Evolutionary conservation across 2,888 invertebrate genomes (phyloP).

Genomic region (Galerucella pusilla): DNA sequence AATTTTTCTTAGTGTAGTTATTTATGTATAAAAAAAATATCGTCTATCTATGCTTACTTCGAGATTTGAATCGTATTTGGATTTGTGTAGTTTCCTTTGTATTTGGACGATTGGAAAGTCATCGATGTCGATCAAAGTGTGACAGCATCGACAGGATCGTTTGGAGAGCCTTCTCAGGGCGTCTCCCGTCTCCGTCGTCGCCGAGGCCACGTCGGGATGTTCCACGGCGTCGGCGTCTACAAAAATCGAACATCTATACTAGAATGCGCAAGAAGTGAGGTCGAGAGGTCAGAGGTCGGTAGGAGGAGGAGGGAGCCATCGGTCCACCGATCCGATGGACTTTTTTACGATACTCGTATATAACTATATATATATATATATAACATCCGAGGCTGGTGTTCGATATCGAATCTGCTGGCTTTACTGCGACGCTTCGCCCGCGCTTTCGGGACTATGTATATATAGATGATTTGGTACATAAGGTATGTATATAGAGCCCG

Average conservation of each 20-base stretch:
- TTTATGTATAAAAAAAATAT: neutral
- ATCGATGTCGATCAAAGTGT: conserved; percentile 7
- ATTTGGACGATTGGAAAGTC: neutral
- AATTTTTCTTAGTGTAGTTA: no score
- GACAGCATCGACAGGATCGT: conserved; percentile 40
- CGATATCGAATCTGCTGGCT: conserved; percentile 55
- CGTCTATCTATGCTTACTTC: neutral
- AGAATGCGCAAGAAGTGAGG: conserved; percentile 61
- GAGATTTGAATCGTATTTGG: no score
- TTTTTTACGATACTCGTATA: conserved; percentile 62
- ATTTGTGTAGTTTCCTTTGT: no score
- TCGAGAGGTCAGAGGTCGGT: conserved; percentile 52
- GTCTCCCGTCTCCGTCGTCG: conserved; percentile 40
- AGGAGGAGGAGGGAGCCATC: conserved; percentile 52
- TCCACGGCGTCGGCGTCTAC: conserved; percentile 61
- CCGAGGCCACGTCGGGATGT: conserved; percentile 35
- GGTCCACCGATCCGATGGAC: conserved; percentile 55
- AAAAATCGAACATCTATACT: conserved; percentile 66
- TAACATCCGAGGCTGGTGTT: conserved; percentile 53
- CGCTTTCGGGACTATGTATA: conserved; percentile 26
- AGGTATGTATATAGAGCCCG: conserved; percentile 40
- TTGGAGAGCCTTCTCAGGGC: conserved; percentile 44
- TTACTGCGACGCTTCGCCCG: conserved; percentile 47
- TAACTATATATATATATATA: conserved; percentile 33
- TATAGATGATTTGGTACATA: conserved; percentile 34